These are phyloP conservation scores for Auanema sp. DNA, from an alignment of 2,888 invertebrate species.

Conservation along the genomic window DNA sequence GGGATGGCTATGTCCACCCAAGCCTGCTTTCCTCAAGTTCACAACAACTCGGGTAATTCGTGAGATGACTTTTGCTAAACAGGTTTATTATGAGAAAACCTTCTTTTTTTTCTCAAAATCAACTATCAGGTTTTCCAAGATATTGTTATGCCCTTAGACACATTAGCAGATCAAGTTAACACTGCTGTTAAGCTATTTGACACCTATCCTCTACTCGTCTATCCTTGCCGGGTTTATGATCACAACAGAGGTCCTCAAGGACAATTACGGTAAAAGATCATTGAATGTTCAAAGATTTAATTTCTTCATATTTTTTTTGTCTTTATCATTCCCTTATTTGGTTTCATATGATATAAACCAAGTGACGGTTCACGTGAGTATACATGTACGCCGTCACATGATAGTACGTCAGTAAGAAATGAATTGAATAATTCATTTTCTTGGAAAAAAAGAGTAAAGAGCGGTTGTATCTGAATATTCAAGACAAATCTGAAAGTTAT, in stretches of 20 bases:
- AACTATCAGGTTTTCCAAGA: slow-evolving; percentile 72
- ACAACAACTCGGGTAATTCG: slow-evolving; percentile 75
- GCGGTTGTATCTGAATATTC: neutral
- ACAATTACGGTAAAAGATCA: slow-evolving; percentile 42
- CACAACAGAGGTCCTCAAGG: slow-evolving; percentile 68
- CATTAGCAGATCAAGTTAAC: slow-evolving; percentile 72
- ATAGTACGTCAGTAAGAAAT: neutral
- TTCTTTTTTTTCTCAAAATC: slow-evolving; percentile 2
- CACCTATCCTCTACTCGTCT: slow-evolving; percentile 74
- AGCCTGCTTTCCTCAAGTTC: slow-evolving; percentile 76
- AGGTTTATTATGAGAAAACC: slow-evolving; percentile 62
- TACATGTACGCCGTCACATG: neutral
- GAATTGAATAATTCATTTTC: neutral
- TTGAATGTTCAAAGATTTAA: no score
- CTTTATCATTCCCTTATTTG: no score
- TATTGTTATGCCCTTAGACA: slow-evolving; percentile 74
- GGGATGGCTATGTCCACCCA: slow-evolving; percentile 76
- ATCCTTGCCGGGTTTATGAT: slow-evolving; percentile 74
- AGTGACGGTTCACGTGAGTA: neutral
- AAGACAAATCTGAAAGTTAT: neutral
- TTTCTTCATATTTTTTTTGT: no score
- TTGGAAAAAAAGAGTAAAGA: neutral
- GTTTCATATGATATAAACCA: neutral
- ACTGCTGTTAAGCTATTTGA: slow-evolving; percentile 69
- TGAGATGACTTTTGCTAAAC: slow-evolving; percentile 75